These are phyloP conservation scores for Balearica regulorum DNA, from an alignment of 2,797 vertebrate species.

Conservation along the genomic window DNA sequence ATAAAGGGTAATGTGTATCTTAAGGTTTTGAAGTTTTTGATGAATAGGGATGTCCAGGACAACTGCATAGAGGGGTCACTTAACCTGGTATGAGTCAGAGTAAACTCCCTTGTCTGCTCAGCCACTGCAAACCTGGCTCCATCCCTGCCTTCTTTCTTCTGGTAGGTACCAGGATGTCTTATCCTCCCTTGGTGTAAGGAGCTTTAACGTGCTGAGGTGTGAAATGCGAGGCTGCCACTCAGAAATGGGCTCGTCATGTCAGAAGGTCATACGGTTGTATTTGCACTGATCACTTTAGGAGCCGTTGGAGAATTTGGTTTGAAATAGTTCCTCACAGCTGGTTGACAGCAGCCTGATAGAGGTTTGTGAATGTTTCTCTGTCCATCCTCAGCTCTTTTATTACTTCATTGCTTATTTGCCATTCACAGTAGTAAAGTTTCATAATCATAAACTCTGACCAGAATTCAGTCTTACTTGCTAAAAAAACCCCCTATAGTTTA, in stretches of 20 bases:
- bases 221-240: not conserved
- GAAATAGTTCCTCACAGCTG: not conserved
- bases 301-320: not conserved
- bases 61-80: not conserved
- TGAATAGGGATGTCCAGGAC: not conserved
- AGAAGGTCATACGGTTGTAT: not conserved
- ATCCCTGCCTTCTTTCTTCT: not conserved
- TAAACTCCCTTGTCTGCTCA: not conserved
- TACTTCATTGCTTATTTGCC: not conserved
- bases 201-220: not conserved
- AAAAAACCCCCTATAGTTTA: not conserved
- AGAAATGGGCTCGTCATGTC: not conserved
- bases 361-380: not conserved
- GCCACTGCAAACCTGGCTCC: not conserved
- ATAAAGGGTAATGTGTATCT: not conserved
- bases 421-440: not conserved
- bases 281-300: not conserved
- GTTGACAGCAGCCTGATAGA: not conserved
- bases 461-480: not conserved
- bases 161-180: not conserved
- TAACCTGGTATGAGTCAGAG: not conserved
- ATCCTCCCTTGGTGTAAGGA: not conserved
- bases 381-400: not conserved
- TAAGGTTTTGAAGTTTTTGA: not conserved
- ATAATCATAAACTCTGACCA: not conserved